Percentiles rank a stretch among this genome's conserved stretches.
Conservation (phyloP, 1,140 invertebrate genomes). For the Drosophila santomea region DNA sequence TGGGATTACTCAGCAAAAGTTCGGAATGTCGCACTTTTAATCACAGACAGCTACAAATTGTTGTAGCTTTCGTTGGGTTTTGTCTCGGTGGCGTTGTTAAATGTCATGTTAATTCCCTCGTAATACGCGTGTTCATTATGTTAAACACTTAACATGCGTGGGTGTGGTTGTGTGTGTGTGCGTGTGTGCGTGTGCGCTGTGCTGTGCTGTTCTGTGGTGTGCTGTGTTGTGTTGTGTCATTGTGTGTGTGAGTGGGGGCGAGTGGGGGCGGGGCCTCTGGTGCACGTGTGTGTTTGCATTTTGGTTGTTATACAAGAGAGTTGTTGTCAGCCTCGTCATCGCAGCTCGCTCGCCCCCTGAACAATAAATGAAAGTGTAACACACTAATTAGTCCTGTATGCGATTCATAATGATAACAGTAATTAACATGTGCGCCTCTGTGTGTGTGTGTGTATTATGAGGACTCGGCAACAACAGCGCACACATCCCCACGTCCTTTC, state of each 20-base stretch:
- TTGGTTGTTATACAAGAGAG: conserved; percentile 29
- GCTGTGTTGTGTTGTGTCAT: neutral
- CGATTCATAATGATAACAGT: conserved; percentile 82
- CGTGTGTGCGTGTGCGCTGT: neutral
- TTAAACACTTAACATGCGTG: conserved; percentile 68
- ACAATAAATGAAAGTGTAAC: conserved; percentile 81
- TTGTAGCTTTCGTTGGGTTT: conserved; percentile 40
- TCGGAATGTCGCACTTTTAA: conserved; percentile 50
- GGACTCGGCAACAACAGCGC: conserved; percentile 12
- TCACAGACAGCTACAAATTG: conserved; percentile 55
- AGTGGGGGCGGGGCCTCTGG: neutral
- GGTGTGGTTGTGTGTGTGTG: neutral
- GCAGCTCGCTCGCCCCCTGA: conserved; percentile 31
- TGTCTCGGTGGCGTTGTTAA: conserved; percentile 65
- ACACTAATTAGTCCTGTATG: conserved; percentile 80
- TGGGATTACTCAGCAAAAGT: conserved; percentile 50
- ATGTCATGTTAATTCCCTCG: conserved; percentile 77
- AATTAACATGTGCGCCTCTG: conserved; percentile 68
- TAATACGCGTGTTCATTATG: conserved; percentile 82
- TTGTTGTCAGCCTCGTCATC: conserved; percentile 36
- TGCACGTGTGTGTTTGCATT: conserved; percentile 18
- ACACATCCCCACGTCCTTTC: neutral
- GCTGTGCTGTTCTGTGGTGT: neutral
- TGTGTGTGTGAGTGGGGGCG: neutral
- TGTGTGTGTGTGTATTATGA: conserved; percentile 21